Base-by-base conservation (phyloP, 2,797 vertebrate species). In the Pipistrellus nathusii region DNA sequence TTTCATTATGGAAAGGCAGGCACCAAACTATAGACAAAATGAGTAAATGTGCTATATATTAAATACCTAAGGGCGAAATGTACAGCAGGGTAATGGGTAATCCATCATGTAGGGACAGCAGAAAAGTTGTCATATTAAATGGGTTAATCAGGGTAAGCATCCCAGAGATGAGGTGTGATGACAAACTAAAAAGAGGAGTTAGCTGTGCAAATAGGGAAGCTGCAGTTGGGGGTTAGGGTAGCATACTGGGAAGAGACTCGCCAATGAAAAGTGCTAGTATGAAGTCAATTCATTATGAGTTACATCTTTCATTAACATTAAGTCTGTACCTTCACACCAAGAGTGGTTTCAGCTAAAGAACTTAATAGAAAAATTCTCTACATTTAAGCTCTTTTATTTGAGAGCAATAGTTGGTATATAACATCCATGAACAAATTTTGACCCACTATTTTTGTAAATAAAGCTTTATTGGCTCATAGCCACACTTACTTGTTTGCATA, bases 361-460 rank as follows among this genome's bases (percentile, higher is more conserved):
- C 20, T n/a, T 73, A 59, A 76, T 25, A 35, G 25, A 69, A 77
- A 2, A 59, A 35, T 73, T 69, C 4, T 4, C 20, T 48, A 9
- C 51, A 77, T 71, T 93, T 71, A 85, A 94, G 8, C 12, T 90
- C 11, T 87, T 87, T 85, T 66, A 17, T 75, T 90, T 44, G 71
- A 85, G 21, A 91, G 12, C 1, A 66, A 2, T 25, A 72, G 25
- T 53, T 68, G 18, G 14, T 51, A 66, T 93, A 66, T 32, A 27
- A 62, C 25, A 35, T 8, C 9, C 10, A 30, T 35, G 13, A 38
- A 25, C 12, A 72, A 72, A 83, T n/a, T 72, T 64, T 69, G 46
- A 1, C 10, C 46, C 5, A 44, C 14, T 38, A 30, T 85, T 91
- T 44, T 87, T 62, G 2, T 88, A 90, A 87, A 48, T 59, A 44